phyloP scores from a whole-genome alignment of 1,140 invertebrate genomes.

The Bombus waltoni region DNA sequence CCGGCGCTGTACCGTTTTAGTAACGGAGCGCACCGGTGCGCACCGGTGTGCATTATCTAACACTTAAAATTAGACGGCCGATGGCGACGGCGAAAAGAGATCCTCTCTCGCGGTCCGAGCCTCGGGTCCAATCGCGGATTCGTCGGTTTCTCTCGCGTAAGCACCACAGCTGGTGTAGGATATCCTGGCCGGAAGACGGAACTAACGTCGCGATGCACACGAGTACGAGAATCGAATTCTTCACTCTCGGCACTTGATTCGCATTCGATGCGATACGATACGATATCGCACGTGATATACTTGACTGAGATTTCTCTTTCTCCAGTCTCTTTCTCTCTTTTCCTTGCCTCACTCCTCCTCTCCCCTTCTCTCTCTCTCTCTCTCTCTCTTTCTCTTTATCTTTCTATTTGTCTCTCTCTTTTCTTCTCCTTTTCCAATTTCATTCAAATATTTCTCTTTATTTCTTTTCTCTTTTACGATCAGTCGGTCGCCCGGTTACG shows the following conservation, averaged over 20 bases:
- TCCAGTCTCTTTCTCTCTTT: neutral
- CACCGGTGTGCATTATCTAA: conserved; percentile 80
- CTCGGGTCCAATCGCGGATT: conserved; percentile 6
- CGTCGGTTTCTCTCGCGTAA: conserved; percentile 7
- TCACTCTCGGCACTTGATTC: conserved; percentile 34
- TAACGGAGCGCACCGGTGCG: conserved; percentile 73
- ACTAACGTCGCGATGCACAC: conserved; percentile 14
- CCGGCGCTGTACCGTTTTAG: conserved; percentile 77
- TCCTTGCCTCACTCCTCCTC: neutral
- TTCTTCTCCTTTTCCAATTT: neutral
- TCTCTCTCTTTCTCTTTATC: neutral
- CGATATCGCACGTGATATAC: conserved; percentile 38
- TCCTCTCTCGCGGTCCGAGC: conserved; percentile 3
- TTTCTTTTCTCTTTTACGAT: neutral
- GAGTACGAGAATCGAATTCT: conserved; percentile 51
- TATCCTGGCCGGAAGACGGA: no score
- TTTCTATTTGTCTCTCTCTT: neutral
- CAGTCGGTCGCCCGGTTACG: neutral
- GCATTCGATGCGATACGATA: neutral
- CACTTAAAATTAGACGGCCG: conserved; percentile 81
- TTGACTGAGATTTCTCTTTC: neutral
- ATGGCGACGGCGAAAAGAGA: conserved; percentile 49
- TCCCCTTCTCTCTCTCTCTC: neutral
- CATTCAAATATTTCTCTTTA: neutral
- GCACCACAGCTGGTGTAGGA: neutral